Evolutionary conservation across 2,888 invertebrate species (phyloP).

Genomic region (Oscheius sp.): DNA sequence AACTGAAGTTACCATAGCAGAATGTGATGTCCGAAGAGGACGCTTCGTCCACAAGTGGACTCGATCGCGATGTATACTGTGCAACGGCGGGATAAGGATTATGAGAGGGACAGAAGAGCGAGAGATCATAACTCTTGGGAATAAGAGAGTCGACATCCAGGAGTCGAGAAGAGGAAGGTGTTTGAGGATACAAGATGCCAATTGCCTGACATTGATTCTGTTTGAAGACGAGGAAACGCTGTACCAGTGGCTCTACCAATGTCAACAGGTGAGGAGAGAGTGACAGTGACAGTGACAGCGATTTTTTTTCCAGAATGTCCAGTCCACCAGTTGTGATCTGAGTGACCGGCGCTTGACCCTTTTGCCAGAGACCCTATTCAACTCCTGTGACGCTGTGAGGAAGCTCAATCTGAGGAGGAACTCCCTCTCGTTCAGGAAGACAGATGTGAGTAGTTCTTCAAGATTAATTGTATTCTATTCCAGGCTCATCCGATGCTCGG

Average conservation of each 20-base stretch:
- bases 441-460: slow-evolving; percentile 3
- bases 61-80: slow-evolving; percentile 49
- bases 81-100: slow-evolving; percentile 55
- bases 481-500: slow-evolving; percentile 66
- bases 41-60: slow-evolving; percentile 54
- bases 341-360: slow-evolving; percentile 76
- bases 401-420: slow-evolving; percentile 76
- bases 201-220: slow-evolving; percentile 15
- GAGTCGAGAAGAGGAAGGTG: slow-evolving; percentile 30
- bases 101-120: slow-evolving; percentile 41
- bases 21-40: slow-evolving; percentile 51
- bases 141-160: slow-evolving; percentile 32
- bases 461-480: neutral
- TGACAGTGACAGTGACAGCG: neutral
- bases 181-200: slow-evolving; percentile 30
- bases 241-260: slow-evolving; percentile 31
- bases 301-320: slow-evolving; percentile 20
- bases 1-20: slow-evolving; percentile 50
- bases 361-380: slow-evolving; percentile 75
- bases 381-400: slow-evolving; percentile 59
- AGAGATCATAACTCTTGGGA: slow-evolving; percentile 24
- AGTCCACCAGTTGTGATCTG: slow-evolving; percentile 69
- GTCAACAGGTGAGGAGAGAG: slow-evolving; percentile 33
- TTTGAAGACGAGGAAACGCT: slow-evolving; percentile 32
- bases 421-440: slow-evolving; percentile 62